These are phyloP conservation scores for Leptoteleia sp. DNA, from an alignment of 1,140 invertebrate genomes.

Conservation along the genomic window DNA sequence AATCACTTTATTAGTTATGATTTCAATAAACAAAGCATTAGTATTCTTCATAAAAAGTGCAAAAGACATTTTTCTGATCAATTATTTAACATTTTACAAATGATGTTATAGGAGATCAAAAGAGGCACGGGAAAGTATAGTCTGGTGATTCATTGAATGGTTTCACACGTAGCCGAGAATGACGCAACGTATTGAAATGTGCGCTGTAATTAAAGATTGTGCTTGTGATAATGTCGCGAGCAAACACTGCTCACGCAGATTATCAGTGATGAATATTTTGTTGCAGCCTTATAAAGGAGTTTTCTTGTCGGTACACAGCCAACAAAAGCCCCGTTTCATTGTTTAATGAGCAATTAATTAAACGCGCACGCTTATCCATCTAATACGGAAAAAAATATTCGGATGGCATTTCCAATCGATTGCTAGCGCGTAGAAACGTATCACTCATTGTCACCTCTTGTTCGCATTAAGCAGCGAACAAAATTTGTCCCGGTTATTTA, in stretches of 20 bases:
- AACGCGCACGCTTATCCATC: constrained; percentile 35
- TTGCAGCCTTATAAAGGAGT: constrained; percentile 44
- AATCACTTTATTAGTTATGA: too few species aligned
- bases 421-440: constrained; percentile 30
- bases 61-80: constrained; percentile 6
- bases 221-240: constrained; percentile 52
- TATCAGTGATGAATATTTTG: constrained; percentile 61
- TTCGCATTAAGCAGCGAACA: not conserved
- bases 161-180: constrained; percentile 64
- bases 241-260: constrained; percentile 54
- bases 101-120: constrained; percentile 39
- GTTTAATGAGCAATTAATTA: constrained; percentile 66
- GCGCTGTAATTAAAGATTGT: constrained; percentile 64
- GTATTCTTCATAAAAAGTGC: too few species aligned
- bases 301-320: constrained; percentile 53
- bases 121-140: constrained; percentile 50
- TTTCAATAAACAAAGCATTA: too few species aligned
- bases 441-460: constrained; percentile 16
- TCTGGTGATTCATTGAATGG: constrained; percentile 56
- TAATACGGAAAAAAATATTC: constrained; percentile 34
- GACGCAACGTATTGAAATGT: constrained; percentile 64
- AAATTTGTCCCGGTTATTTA: constrained; percentile 5
- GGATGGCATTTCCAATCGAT: constrained; percentile 23
- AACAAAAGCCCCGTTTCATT: constrained; percentile 61
- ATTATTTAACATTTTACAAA: constrained; percentile 37